Evolutionary conservation across 2,797 vertebrate species (phyloP), one percentile per base, ranked within the genome.

Genomic region (Harpagifer antarcticus): DNA sequence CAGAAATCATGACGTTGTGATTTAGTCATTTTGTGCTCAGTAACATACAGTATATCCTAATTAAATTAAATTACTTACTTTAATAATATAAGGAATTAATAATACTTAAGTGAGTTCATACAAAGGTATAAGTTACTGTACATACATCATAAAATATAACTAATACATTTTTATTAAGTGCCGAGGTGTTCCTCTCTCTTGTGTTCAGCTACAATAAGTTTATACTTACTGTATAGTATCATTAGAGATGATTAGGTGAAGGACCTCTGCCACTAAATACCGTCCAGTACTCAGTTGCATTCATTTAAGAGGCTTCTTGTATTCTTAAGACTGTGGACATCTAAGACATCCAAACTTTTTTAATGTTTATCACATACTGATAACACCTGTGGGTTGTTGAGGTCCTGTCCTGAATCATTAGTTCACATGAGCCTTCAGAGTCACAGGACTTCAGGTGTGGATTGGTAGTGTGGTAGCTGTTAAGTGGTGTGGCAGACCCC

Each of bases 21-120:
- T 47, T 15, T 9, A 48, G 19, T 44, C 3, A 3, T 73, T 70
- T 37, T 55, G 12, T 52, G 37, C 49, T 74, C 13, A 12, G 53
- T 62, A 55, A 78, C 63, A 73, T 80, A n/a, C n/a, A n/a, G n/a
- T n/a, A 79, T 76, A 70, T 65, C 43, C 74, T 82, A 58, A n/a
- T n/a, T n/a, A n/a, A n/a, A 48, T 64, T 48, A 12, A 65, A 61
- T 49, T 17, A 54, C 23, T 6, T 37, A 8, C 42, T n/a, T 68
- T 54, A 67, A 53, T 56, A 47, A 52, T 63, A 59, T 64, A n/a
- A 78, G 60, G 12, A 37, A 9, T 48, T 13, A 9, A 17, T 61
- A 11, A 31, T 31, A 31, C 16, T 17, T 17, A 7, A 61, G 27
- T 48, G 44, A 33, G 44, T 48, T 48, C 4, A 48, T 19, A 33